These are phyloP conservation scores for Clostera curtula DNA, from an alignment of 2,888 invertebrate genomes.

Conservation along the genomic window DNA sequence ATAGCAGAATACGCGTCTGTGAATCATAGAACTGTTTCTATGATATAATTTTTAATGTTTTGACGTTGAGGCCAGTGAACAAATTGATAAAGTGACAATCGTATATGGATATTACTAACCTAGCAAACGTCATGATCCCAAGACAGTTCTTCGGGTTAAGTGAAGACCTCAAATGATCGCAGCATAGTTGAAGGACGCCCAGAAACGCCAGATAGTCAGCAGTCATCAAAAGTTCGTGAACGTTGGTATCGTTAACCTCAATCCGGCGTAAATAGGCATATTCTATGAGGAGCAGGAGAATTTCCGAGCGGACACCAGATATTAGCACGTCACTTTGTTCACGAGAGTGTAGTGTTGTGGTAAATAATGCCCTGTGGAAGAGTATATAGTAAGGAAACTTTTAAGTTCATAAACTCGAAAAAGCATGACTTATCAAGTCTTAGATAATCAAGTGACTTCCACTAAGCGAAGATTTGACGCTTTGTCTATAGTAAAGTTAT, in stretches of 20 bases:
- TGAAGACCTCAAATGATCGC: conserved; percentile 80
- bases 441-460: too few species aligned
- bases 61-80: too few species aligned
- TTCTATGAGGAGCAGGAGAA: conserved; percentile 85
- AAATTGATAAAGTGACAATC: too few species aligned
- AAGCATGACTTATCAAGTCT: too few species aligned
- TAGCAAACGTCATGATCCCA: conserved; percentile 88
- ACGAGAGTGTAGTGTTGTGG: conserved; percentile 83
- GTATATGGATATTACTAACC: too few species aligned
- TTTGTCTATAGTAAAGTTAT: too few species aligned
- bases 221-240: conserved; percentile 85
- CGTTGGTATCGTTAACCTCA: conserved; percentile 84
- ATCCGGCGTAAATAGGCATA: conserved; percentile 90
- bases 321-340: conserved; percentile 82
- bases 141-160: conserved; percentile 87
- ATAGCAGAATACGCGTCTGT: conserved; percentile 80
- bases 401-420: conserved; percentile 21
- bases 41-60: too few species aligned
- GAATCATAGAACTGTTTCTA: too few species aligned
- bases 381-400: too few species aligned
- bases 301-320: conserved; percentile 84
- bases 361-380: conserved; percentile 88
- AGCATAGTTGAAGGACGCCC: conserved; percentile 87
- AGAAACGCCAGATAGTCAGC: conserved; percentile 92
- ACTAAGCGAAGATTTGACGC: too few species aligned